Base-by-base conservation (phyloP, 2,888 invertebrate genomes). In the Vanessa cardui region DNA sequence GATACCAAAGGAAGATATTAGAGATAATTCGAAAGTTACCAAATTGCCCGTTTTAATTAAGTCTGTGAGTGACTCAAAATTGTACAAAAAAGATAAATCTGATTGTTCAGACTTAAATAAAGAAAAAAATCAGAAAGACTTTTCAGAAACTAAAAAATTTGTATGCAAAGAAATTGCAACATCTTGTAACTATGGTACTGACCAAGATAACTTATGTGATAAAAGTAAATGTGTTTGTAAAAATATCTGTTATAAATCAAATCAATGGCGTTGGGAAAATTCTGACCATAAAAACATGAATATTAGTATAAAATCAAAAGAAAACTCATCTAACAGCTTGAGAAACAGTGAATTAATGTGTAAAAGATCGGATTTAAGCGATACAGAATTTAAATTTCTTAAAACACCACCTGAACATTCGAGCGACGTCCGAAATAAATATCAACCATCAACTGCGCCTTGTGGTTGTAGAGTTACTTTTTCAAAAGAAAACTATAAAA, bases 1-100 rank as follows among this genome's bases (percentile, higher is more conserved):
- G 45, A 68, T 74, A 12, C 69, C 47, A 33, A 74, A 56, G 73
- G 56, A 73, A 62, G 50, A 61, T 26, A 59, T 70, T 21, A 72
- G 18, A 49, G 62, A 73, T 31, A 62, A 72, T 58, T 31, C 46
- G 68, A 64, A 67, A 21, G 33, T 73, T 73, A 68, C 66, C 68
- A 12, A 71, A 66, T 58, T 39, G 68, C 21, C n/a, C 52, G 39
- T 61, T 66, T 16, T 60, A 66, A n/a, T 62, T 66, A 82, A 81
- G 74, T 79, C 77, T 50, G 79, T 61, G 33, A 85, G 85, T 71
- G 83, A 86, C 56, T 79, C 84, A 20, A 73, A 80, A 65, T 66
- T 85, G 46, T 78, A 77, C 52, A 74, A 79, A 63, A 80, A 77
- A 46, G 50, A 73, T 9, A 83, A 74, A 59, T 68, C 75, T 2